Conservation (phyloP, 2,888 invertebrate species). For the Lasioglossum malachurum region DNA sequence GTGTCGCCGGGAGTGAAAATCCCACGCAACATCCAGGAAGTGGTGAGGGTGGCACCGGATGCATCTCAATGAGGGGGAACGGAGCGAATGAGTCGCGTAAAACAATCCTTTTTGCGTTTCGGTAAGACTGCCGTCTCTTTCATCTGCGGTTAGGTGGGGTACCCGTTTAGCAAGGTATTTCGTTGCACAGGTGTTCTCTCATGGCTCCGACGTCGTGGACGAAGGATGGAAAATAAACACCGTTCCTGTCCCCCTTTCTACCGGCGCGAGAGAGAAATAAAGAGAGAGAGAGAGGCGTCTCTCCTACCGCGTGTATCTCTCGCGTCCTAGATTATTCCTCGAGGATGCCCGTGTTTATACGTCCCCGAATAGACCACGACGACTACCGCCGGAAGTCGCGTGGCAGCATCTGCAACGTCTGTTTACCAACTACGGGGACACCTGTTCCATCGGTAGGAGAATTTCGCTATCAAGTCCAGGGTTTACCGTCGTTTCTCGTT, state of each 20-base stretch:
- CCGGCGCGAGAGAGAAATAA: not conserved
- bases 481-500: conserved; percentile 56
- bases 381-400: conserved; percentile 63
- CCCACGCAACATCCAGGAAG: conserved; percentile 79
- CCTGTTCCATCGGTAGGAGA: conserved; percentile 63
- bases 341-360: conserved; percentile 58
- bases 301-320: conserved; percentile 14
- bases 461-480: conserved; percentile 66
- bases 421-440: conserved; percentile 63
- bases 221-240: conserved; percentile 59
- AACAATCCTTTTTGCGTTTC: conserved; percentile 74
- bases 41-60: conserved; percentile 78
- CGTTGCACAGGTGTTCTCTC: conserved; percentile 69
- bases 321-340: conserved; percentile 58
- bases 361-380: conserved; percentile 40
- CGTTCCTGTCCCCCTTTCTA: not conserved
- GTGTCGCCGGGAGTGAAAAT: conserved; percentile 67
- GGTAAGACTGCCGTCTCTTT: conserved; percentile 64
- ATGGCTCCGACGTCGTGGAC: conserved; percentile 40
- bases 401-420: conserved; percentile 59
- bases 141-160: conserved; percentile 59
- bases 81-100: conserved; percentile 73
- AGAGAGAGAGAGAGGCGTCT: not conserved
- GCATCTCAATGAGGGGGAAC: conserved; percentile 75
- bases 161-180: conserved; percentile 65